Conservation (phyloP, 1,140 invertebrate genomes). For the Calycopis cecrops region DNA sequence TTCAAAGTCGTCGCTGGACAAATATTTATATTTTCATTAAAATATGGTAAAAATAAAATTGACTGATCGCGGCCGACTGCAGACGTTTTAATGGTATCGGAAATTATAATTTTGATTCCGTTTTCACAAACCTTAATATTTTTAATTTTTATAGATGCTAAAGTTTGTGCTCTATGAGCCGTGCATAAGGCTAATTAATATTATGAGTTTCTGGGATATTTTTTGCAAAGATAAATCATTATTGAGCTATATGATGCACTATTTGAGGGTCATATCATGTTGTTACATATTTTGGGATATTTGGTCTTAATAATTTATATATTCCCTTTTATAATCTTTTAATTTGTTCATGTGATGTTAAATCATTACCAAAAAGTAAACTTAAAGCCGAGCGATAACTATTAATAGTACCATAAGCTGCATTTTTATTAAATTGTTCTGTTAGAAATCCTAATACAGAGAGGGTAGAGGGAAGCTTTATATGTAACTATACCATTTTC, state of each 20-base stretch:
- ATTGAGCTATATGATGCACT: not conserved
- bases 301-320: not conserved
- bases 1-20: not conserved
- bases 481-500: no score
- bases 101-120: conserved; percentile 12
- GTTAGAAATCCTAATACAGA: not conserved
- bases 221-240: not conserved
- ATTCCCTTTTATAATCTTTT: not conserved
- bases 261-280: not conserved
- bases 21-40: conserved; percentile 20
- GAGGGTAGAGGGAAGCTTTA: not conserved
- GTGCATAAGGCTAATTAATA: not conserved
- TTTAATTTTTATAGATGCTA: not conserved
- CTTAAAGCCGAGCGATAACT: not conserved
- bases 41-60: conserved; percentile 20
- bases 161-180: not conserved
- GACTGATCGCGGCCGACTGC: conserved; percentile 17
- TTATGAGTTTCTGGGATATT: not conserved
- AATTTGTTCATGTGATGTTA: not conserved
- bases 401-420: not conserved
- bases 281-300: not conserved
- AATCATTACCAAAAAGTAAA: not conserved
- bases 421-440: conserved; percentile 3
- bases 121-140: not conserved
- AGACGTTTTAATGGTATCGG: conserved; percentile 30